Base-by-base conservation (phyloP, 2,888 invertebrate species). In the Theretra japonica region DNA sequence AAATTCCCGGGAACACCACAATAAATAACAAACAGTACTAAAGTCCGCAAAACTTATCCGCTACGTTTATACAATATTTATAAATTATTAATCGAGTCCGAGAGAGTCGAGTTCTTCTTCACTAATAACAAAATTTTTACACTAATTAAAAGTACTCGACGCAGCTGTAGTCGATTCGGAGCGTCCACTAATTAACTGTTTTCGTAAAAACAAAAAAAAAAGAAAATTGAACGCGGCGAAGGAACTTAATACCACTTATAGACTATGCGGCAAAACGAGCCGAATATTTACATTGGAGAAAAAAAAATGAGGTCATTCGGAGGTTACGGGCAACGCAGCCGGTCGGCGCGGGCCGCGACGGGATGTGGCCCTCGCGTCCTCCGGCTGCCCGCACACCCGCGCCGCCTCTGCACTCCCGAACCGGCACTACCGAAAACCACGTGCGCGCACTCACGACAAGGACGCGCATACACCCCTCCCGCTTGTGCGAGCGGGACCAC, bases 281-380 rank as follows among this genome's bases (percentile, higher is more conserved):
- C 94, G 93, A 92, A 92, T 94, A 94, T 94, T 94, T 94, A 94
- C 94, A 94, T 94, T 93, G 90, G 88, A 89, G 91, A 91, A 93
- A 94, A 94, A 92, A 94, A 94, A 94, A 92, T 90, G 92, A 92
- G 94, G 94, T 94, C 94, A 94, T 89, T 88, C 91, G 89, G 93
- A 93, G 94, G 94, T 94, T 92, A 93, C 93, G 93, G 94, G 92
- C 93, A 87, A 92, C 88, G 91, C 94, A 90, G 93, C 94, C 94
- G 91, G 90, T 87, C 92, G 92, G 91, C 92, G 89, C 91, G 92
- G 88, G 93, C 92, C 93, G 93, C 91, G 92, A 86, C 93, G 92
- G 90, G 90, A 90, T 92, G 92, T 93, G 94, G 86, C 87, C 83
- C 81, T 80, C 80, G 77, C 82, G 77, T 79, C 84, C 83, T 79